Evolutionary conservation across 2,888 invertebrate species (phyloP), one percentile per base, ranked within the genome.

Genomic region (Euproctis similis): DNA sequence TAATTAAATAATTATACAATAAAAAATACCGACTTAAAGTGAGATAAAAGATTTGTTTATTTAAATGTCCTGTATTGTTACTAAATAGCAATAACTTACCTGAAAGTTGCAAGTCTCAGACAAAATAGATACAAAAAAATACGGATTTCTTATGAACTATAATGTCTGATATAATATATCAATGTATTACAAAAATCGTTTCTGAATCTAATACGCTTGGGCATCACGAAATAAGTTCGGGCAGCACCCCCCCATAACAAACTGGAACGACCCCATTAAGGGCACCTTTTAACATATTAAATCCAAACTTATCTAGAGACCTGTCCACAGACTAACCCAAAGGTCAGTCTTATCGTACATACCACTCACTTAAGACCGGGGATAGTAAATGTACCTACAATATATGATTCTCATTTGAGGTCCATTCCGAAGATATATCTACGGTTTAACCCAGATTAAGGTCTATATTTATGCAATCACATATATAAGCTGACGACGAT

Each of bases 271-370:
- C 71, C 72, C 69, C 66, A 80, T 82, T 81, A 78, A 63, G 58
- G 73, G 71, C 70, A 77, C 81, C 81, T 82, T 84, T 84, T 80
- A 78, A 78, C 71, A 77, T 80, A 78, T 76, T 81, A 81, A 80
- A 78, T 76, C 70, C 72, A 54, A 63, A 72, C 68, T 77, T 77
- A 76, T 75, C 73, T 65, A 56, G 52, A 60, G 58, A 57, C 62
- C 70, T 70, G 72, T 69, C 71, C 65, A 38, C 70, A 54, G 58
- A 42, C 62, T 72, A 64, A 69, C 73, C 73, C 65, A 36, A 44
- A 56, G 66, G 58, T 54, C 44, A 47, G 52, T 30, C 63, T 71
- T 72, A 71, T 73, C 68, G 47, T 41, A 53, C 64, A 61, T 58
- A 65, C 74, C 78, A 78, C 76, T 80, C 74, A 66, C 68, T 69